Evolutionary conservation across 37 sponge, comb jelly and placozoan species (phyloP).

Genomic region (Spongilla lacustris): DNA sequence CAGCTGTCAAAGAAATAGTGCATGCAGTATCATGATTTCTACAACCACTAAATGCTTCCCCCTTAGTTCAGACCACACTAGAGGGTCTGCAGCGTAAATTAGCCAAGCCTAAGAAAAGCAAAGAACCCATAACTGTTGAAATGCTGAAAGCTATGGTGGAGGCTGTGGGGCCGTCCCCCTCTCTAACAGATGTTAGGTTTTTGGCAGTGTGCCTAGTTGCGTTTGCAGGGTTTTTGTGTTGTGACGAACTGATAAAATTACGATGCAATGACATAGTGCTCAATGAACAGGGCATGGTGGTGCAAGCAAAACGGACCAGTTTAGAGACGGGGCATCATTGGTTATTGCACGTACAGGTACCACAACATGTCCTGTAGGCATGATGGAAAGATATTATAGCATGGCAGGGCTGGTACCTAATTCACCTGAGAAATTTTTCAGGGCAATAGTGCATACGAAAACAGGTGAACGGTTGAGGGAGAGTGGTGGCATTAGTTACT

Average conservation of each 20-base stretch:
- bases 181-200: not conserved
- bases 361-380: constrained; percentile 26
- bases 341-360: constrained; percentile 22
- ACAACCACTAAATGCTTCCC: not conserved
- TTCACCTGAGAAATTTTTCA: not conserved
- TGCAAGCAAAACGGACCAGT: constrained; percentile 40
- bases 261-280: not conserved
- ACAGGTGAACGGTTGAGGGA: not conserved
- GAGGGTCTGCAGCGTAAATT: not conserved
- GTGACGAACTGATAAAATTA: constrained; percentile 12
- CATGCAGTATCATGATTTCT: not conserved
- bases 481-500: constrained; percentile 23
- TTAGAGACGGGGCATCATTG: constrained; percentile 8
- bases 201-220: constrained; percentile 7
- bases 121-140: constrained; percentile 26
- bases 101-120: not conserved
- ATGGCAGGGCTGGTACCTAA: not conserved
- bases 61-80: not conserved
- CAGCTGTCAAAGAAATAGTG: constrained; percentile 5
- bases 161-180: not conserved
- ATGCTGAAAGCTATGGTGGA: constrained; percentile 15
- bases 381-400: constrained; percentile 19
- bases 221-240: constrained; percentile 14
- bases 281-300: not conserved
- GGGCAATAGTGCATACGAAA: constrained; percentile 17